Base-by-base conservation (phyloP, 1,140 invertebrate species). In the Laodelphax striatellus region DNA sequence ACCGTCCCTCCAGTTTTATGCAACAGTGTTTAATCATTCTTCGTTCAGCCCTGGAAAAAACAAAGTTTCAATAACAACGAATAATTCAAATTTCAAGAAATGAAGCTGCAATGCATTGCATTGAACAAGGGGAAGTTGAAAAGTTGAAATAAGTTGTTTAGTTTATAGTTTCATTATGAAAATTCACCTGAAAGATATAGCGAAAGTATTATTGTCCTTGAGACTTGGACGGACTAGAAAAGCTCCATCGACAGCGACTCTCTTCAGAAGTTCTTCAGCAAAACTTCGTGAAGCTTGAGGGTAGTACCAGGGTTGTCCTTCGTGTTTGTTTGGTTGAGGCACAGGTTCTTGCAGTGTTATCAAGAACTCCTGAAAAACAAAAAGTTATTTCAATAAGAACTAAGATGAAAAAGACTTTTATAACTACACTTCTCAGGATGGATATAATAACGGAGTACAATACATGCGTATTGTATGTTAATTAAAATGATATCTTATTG, bases 101-200 rank as follows among this genome's bases (percentile, higher is more conserved):
- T n/a, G 16, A n/a, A 2, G 21, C 28, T 17, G 16, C 44, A 58
- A 44, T 19, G 9, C 1, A 58, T 19, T 5, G 2, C 19, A 1
- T 34, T 55, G 54, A 41, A 17, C 9, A 28, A 28, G 2, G 24
- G 6, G 2, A 4, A 28, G 2, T 28, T 6, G 6, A 28, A 6
- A 28, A 28, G 2, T 2, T 28, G 24, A 28, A 28, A 6, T 4
- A 28, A 28, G 24, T 28, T 28, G 24, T 28, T 28, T 6, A 28
- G 24, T 28, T 28, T 6, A 28, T 4, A 2, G 24, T 28, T 28
- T 28, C 24, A 28, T 28, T 6, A 28, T 28, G 6, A 28, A 28
- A n/a, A n/a, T n/a, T n/a, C 77, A 92, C 85, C 90, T 87, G 73
- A 97, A 98, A 60, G 92, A 96, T 66, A 98, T 94, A n/a, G 92